Evolutionary conservation across 2,113 vertebrate genomes (phyloP), one percentile per base, ranked within the genome.

Genomic region (Sturnus vulgaris): DNA sequence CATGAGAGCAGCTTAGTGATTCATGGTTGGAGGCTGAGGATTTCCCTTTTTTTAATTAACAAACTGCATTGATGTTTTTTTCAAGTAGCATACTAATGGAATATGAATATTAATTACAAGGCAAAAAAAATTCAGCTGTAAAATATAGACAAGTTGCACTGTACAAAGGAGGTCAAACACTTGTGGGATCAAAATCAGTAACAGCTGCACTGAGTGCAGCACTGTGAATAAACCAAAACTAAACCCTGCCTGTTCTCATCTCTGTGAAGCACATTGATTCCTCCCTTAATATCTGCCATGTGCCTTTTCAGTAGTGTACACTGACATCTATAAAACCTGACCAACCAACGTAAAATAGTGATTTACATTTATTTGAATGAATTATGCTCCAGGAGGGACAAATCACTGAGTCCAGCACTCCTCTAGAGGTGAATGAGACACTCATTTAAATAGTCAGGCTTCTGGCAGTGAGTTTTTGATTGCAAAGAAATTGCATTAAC

Each of bases 301-400:
- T 72, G 50, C 40, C 31, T 60, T 75, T 75, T 60, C 53, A 40
- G 44, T 11, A 56, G 44, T 3, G 1, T 20, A 31, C 30, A 7
- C 37, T 56, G 53, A 52, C 65, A 49, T n/a, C 76, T 56, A 56
- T 81, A 86, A 94, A 70, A 76, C 50, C 80, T 20, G 52, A 64
- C 30, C 59, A 56, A 91, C 63, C 49, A 46, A 46, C 60, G 27
- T 76, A 37, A 35, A 93, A 25, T 22, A 33, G 55, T 35, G 52
- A 18, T 86, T 88, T 83, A 37, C 31, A 37, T 84, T 71, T 71
- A 80, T 95, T 82, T 88, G 40, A 83, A 80, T 88, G 5, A 90
- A 60, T 88, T 88, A 55, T 1, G 1, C 33, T 57, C 56, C 6
- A 5, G 56, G 60, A 94, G 39, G 52, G 21, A 56, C 42, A 70